These are phyloP conservation scores for Alligator mississippiensis DNA, from an alignment of 2,113 vertebrate species.

Conservation along the genomic window DNA sequence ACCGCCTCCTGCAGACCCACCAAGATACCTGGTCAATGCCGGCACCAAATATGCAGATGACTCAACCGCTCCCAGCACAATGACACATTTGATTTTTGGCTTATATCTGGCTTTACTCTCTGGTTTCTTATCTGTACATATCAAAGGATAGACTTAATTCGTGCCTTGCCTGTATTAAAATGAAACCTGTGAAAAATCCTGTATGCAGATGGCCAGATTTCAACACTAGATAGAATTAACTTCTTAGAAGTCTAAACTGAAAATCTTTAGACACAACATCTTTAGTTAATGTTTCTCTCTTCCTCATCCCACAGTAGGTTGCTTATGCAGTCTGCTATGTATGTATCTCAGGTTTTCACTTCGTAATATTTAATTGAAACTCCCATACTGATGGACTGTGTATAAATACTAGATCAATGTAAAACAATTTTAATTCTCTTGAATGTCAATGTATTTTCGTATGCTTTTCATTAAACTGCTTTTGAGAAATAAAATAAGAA, in stretches of 20 bases:
- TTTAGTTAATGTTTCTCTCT: neutral
- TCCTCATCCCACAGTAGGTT: neutral
- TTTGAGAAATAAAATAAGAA: neutral
- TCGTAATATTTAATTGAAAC: constrained; percentile 33
- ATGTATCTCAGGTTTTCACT: neutral
- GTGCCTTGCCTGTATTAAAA: constrained; percentile 30
- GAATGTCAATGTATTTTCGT: neutral
- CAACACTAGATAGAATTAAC: neutral
- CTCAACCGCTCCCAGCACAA: constrained; percentile 84
- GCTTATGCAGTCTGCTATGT: neutral
- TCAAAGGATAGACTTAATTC: fast-evolving
- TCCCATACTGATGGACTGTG: neutral
- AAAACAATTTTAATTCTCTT: constrained; percentile 10
- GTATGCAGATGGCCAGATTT: neutral
- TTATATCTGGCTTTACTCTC: neutral
- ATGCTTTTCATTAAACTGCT: neutral
- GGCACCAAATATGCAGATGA: constrained; percentile 78
- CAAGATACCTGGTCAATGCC: constrained; percentile 89
- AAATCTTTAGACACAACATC: neutral
- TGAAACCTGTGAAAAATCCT: constrained; percentile 5
- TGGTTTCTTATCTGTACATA: constrained; percentile 13
- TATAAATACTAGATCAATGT: neutral
- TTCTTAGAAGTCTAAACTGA: neutral
- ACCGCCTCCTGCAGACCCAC: constrained; percentile 93
- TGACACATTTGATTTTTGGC: constrained; percentile 6